phyloP scores from a whole-genome alignment of 2,888 invertebrate species.

The Amphipoea oculea region DNA sequence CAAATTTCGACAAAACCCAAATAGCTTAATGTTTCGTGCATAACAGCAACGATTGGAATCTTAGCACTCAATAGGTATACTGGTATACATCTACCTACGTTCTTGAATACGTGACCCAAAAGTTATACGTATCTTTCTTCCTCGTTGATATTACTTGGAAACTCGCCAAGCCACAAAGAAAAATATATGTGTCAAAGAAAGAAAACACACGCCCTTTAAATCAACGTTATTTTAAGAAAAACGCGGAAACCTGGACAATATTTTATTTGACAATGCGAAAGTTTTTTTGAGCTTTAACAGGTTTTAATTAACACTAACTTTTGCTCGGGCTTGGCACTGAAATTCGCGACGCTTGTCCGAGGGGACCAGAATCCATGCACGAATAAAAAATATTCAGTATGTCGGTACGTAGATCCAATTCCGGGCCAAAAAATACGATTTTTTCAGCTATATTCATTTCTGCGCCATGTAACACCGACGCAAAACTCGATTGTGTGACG shows the following conservation, averaged over 20 bases:
- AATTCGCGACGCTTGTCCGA: constrained; percentile 15
- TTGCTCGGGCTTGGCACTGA: neutral
- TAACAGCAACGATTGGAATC: neutral
- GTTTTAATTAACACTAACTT: constrained; percentile 35
- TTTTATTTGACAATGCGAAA: neutral
- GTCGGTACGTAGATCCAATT: constrained; percentile 30
- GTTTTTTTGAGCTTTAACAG: neutral
- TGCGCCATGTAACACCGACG: neutral
- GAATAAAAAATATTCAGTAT: constrained; percentile 36
- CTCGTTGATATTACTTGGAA: constrained; percentile 62
- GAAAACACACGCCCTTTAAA: constrained; percentile 47
- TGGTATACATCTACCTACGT: neutral
- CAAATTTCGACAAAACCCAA: neutral
- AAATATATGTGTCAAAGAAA: constrained; percentile 48
- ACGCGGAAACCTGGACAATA: constrained; percentile 2
- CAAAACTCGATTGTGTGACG: neutral
- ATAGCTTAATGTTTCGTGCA: neutral
- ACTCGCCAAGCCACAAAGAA: constrained; percentile 52
- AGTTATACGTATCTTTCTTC: constrained; percentile 53
- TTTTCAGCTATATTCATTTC: constrained; percentile 16
- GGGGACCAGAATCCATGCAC: neutral
- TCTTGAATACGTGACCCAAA: constrained; percentile 54
- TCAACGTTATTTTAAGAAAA: constrained; percentile 31
- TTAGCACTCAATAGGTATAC: neutral
- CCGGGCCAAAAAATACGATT: constrained; percentile 1